Evolutionary conservation across 2,113 vertebrate species (phyloP).

Genomic region (Gyps fulvus): DNA sequence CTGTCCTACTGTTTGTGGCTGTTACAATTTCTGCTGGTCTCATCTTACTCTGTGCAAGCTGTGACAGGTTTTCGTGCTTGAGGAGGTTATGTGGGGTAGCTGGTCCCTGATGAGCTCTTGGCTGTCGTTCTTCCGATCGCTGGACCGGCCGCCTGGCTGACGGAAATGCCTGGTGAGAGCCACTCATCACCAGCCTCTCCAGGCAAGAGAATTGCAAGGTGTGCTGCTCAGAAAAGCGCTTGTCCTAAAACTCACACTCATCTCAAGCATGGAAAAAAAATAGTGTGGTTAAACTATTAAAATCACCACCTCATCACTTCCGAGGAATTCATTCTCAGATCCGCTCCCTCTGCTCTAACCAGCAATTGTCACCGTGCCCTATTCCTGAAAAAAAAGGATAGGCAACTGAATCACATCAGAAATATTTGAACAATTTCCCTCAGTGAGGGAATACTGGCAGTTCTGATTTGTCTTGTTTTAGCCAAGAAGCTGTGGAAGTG

Average conservation of each 20-base stretch:
- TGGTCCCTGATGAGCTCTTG: background rate
- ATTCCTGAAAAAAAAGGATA: background rate
- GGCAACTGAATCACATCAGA: background rate
- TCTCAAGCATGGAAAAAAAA: background rate
- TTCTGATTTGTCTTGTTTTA: background rate
- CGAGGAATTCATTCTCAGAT: background rate
- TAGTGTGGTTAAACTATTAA: background rate
- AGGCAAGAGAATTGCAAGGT: background rate
- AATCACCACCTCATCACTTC: background rate
- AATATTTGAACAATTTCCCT: background rate
- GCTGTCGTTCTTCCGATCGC: fast-evolving
- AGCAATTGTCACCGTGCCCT: background rate
- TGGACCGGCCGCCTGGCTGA: background rate
- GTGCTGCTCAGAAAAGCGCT: background rate
- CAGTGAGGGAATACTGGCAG: background rate
- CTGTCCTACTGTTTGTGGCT: background rate
- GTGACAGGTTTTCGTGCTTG: background rate
- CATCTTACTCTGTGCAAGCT: background rate
- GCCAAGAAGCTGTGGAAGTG: background rate
- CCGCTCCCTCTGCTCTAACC: background rate
- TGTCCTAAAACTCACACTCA: background rate
- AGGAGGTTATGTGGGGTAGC: background rate
- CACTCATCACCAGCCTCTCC: fast-evolving
- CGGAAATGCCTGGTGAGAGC: background rate
- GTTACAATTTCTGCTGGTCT: background rate